Conservation (phyloP, 2,113 vertebrate genomes). For the Spilogale gracilis region DNA sequence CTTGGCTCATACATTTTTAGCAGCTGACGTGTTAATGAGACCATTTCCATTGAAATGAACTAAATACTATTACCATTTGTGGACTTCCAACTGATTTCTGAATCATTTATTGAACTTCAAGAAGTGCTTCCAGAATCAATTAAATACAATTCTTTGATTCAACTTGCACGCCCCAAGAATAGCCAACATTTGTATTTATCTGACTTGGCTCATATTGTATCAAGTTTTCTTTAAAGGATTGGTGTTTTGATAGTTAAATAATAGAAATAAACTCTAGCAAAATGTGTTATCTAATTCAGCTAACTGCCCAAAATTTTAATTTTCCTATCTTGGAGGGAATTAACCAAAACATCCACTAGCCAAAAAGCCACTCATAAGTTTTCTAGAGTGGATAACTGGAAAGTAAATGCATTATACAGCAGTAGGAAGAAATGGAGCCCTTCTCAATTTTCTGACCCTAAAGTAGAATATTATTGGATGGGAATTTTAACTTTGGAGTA, state of each 20-base stretch:
- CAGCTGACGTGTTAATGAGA: constrained; percentile 87
- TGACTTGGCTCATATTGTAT: constrained; percentile 64
- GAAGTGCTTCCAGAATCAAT: constrained; percentile 84
- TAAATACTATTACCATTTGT: constrained; percentile 84
- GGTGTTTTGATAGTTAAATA: constrained; percentile 60
- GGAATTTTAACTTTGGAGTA: not conserved
- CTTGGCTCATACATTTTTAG: constrained; percentile 84
- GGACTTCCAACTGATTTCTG: constrained; percentile 85
- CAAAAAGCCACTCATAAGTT: not conserved
- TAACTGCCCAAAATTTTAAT: constrained; percentile 17
- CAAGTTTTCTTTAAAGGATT: constrained; percentile 63
- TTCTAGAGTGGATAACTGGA: not conserved
- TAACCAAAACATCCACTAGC: not conserved
- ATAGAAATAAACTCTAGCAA: constrained; percentile 48
- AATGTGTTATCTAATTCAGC: not conserved
- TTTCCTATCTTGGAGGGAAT: not conserved
- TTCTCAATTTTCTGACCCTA: not conserved
- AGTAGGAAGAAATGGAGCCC: not conserved
- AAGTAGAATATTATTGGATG: not conserved
- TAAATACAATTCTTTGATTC: constrained; percentile 84
- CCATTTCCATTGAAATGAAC: constrained; percentile 87
- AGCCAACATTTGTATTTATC: constrained; percentile 65
- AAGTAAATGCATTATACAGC: not conserved
- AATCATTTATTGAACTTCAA: constrained; percentile 86
- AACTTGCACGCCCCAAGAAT: constrained; percentile 67